These are phyloP conservation scores for Onthophagus sagittarius DNA, from an alignment of 2,888 invertebrate genomes.

Conservation along the genomic window DNA sequence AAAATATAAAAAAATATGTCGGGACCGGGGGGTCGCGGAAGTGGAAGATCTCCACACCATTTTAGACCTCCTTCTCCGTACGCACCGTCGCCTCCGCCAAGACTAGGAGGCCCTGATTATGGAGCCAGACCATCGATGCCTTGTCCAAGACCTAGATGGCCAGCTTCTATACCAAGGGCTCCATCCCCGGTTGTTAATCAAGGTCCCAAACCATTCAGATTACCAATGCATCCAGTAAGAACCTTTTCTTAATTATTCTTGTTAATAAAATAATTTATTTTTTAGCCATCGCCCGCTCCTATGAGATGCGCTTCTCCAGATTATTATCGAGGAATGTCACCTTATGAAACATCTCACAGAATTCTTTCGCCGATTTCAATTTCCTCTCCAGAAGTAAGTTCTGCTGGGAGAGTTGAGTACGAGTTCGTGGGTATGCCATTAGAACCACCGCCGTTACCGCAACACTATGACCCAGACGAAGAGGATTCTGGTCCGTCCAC, in stretches of 20 bases:
- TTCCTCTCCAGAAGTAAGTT: slow-evolving; percentile 45
- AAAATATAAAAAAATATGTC: slow-evolving; percentile 41
- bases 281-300: slow-evolving; percentile 54
- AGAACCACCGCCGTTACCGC: slow-evolving; percentile 57
- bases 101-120: slow-evolving; percentile 52
- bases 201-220: slow-evolving; percentile 46
- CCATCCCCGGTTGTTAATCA: slow-evolving; percentile 45
- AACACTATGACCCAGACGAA: slow-evolving; percentile 54
- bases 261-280: slow-evolving; percentile 22
- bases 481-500: slow-evolving; percentile 80
- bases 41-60: slow-evolving; percentile 58
- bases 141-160: slow-evolving; percentile 66
- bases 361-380: slow-evolving; percentile 32
- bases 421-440: slow-evolving; percentile 73
- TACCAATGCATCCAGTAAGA: slow-evolving; percentile 48
- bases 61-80: slow-evolving; percentile 75
- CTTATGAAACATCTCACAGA: slow-evolving; percentile 38
- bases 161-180: slow-evolving; percentile 51
- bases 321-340: slow-evolving; percentile 40
- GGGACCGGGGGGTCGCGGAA: slow-evolving; percentile 43
- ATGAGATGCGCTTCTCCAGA: slow-evolving; percentile 49
- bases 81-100: slow-evolving; percentile 71
- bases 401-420: slow-evolving; percentile 55
- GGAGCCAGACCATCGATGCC: slow-evolving; percentile 55
- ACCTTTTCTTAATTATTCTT: background rate